phyloP scores from a whole-genome alignment of 2,113 vertebrate species.

The Myiagra hebetior region DNA sequence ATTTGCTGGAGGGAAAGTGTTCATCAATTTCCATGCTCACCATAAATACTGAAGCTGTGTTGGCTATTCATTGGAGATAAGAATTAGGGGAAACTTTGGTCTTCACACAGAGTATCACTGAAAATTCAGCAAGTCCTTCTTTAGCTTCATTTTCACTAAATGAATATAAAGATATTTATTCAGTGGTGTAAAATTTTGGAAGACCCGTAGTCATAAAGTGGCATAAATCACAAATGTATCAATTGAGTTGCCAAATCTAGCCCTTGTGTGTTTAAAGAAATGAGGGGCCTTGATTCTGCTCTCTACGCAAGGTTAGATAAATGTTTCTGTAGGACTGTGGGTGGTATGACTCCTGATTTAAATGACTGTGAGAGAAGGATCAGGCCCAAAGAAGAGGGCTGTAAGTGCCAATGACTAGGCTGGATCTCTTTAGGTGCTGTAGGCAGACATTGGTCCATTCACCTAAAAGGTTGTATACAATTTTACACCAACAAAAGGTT shows the following conservation, averaged over 20 bases:
- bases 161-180: not conserved
- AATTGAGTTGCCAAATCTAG: not conserved
- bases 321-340: not conserved
- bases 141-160: not conserved
- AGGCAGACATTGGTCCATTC: not conserved
- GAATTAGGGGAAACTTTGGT: not conserved
- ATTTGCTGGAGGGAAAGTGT: not conserved
- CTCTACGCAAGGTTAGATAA: not conserved
- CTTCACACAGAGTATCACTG: not conserved
- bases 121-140: not conserved
- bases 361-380: not conserved
- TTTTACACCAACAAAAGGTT: not conserved
- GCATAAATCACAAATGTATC: not conserved
- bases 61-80: not conserved
- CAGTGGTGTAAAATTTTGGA: not conserved
- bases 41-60: not conserved
- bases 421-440: not conserved
- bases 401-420: not conserved
- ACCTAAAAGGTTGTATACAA: not conserved
- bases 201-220: not conserved
- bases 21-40: not conserved
- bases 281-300: not conserved
- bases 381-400: not conserved
- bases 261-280: not conserved
- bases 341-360: not conserved